These are phyloP conservation scores for Panonychus citri DNA, from an alignment of 1,140 invertebrate genomes.

Conservation along the genomic window DNA sequence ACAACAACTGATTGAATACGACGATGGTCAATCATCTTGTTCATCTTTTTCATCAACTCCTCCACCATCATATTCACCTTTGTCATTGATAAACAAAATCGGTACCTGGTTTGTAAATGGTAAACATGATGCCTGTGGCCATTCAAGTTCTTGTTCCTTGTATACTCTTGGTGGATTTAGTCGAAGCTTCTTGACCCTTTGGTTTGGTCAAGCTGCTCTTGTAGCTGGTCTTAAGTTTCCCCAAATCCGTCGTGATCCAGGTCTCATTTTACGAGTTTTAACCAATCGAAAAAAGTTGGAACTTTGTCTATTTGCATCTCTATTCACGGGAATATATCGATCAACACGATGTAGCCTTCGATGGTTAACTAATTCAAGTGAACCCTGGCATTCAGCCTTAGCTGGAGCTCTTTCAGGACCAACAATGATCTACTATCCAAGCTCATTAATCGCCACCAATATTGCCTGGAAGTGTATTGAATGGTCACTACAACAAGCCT, in stretches of 20 bases:
- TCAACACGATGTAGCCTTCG: constrained; percentile 8
- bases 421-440: constrained; percentile 10
- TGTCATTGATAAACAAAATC: neutral
- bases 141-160: neutral
- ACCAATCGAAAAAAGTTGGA: neutral
- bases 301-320: neutral
- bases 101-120: neutral
- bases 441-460: constrained; percentile 11
- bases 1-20: neutral
- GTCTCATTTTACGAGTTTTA: neutral
- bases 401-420: constrained; percentile 12
- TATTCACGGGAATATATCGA: constrained; percentile 5
- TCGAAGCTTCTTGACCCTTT: neutral
- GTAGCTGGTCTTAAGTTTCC: neutral
- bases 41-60: neutral
- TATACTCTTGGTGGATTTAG: neutral
- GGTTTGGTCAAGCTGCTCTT: neutral
- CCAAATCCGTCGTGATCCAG: neutral
- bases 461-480: constrained; percentile 14
- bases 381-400: constrained; percentile 6
- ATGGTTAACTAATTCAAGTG: constrained; percentile 4
- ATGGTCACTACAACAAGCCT: neutral
- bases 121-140: neutral
- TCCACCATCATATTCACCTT: neutral
- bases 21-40: neutral